phyloP scores from a whole-genome alignment of 2,797 vertebrate species.

The Silurus lanzhouensis region DNA sequence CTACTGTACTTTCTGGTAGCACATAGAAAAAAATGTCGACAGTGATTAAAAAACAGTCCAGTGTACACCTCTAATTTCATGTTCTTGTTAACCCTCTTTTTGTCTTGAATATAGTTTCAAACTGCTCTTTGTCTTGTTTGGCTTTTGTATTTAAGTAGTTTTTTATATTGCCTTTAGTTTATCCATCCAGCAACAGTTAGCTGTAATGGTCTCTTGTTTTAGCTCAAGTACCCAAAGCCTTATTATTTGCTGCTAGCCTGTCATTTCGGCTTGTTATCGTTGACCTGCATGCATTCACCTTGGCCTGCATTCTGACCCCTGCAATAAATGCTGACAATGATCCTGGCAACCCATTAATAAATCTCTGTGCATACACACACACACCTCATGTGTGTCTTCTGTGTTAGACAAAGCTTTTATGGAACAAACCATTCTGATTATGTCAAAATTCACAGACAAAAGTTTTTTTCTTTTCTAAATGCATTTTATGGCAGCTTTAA shows the following conservation, averaged over 20 bases:
- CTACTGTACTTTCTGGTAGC: background rate
- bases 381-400: slow-evolving; percentile 15
- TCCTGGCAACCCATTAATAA: slow-evolving; percentile 19
- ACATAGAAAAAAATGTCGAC: background rate
- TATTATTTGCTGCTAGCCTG: slow-evolving; percentile 12
- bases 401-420: slow-evolving; percentile 19
- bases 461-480: slow-evolving; percentile 51
- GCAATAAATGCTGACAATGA: slow-evolving; percentile 17
- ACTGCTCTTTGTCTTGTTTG: background rate
- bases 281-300: slow-evolving; percentile 20
- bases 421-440: slow-evolving; percentile 6
- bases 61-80: background rate
- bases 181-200: background rate
- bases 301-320: slow-evolving; percentile 28
- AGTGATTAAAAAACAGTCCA: background rate
- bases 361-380: slow-evolving; percentile 11
- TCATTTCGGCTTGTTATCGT: slow-evolving; percentile 20
- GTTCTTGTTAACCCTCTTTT: background rate
- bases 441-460: slow-evolving; percentile 5
- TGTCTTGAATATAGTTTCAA: background rate
- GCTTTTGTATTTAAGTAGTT: background rate
- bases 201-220: background rate
- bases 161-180: background rate
- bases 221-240: background rate
- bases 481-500: slow-evolving; percentile 61